Evolutionary conservation across 30 jellyfish, hydroid and myxozoan species (phyloP).

Genomic region (Aurelia aurita): DNA sequence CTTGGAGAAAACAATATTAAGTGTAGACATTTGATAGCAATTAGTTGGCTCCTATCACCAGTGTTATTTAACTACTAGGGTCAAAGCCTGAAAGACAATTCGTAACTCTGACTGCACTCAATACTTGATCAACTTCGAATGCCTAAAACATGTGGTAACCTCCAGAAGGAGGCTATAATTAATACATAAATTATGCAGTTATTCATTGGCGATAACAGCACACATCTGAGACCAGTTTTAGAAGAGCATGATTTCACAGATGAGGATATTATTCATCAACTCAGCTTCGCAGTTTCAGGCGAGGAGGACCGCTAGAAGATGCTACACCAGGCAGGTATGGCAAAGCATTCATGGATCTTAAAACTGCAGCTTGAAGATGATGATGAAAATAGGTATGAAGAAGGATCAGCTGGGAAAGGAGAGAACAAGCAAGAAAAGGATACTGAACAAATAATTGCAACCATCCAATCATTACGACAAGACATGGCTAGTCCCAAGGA

Average conservation of each 20-base stretch:
- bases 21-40: too few relatives aligned
- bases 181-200: too few relatives aligned
- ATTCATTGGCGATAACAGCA: too few relatives aligned
- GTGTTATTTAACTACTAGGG: too few relatives aligned
- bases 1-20: too few relatives aligned
- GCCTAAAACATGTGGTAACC: too few relatives aligned
- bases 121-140: too few relatives aligned
- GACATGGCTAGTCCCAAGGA: background rate
- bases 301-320: slow-evolving; percentile 42
- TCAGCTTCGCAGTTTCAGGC: slow-evolving; percentile 13
- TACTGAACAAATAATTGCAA: slow-evolving; percentile 18
- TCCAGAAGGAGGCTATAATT: too few relatives aligned
- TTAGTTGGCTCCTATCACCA: too few relatives aligned
- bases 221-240: slow-evolving; percentile 22
- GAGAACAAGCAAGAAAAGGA: slow-evolving; percentile 10
- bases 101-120: too few relatives aligned
- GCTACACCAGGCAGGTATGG: too few relatives aligned
- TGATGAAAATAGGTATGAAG: slow-evolving; percentile 11
- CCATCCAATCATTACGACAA: slow-evolving; percentile 15
- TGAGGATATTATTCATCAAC: slow-evolving; percentile 32
- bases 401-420: background rate
- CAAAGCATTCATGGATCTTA: slow-evolving; percentile 18
- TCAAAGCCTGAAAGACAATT: too few relatives aligned
- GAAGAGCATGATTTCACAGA: slow-evolving; percentile 1
- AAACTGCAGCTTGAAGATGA: slow-evolving; percentile 7